Evolutionary conservation across 2,113 vertebrate genomes (phyloP).

Genomic region (rabbit (Oryctolagus cuniculus)): DNA sequence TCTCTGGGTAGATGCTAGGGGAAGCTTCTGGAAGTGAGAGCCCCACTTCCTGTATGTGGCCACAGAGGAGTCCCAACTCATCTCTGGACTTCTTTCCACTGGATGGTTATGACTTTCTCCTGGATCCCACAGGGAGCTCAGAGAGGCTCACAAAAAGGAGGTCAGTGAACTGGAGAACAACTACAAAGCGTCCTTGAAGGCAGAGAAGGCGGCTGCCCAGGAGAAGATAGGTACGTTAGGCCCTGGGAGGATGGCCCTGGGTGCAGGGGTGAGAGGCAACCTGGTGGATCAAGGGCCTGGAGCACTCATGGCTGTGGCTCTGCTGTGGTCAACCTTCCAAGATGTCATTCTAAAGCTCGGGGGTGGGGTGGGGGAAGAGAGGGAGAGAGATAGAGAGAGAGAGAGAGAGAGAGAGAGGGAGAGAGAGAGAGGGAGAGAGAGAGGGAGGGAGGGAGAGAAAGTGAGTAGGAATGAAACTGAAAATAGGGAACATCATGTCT

Average conservation of each 20-base stretch:
- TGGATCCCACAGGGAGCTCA: constrained; percentile 72
- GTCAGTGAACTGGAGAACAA: constrained; percentile 71
- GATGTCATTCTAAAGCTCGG: not conserved
- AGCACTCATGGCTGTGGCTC: fast-evolving
- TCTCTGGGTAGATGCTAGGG: not conserved
- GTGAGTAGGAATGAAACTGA: not conserved
- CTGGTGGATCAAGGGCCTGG: not conserved
- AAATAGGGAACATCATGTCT: not conserved
- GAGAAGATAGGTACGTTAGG: constrained; percentile 79
- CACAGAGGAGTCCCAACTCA: not conserved
- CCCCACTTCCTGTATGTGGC: not conserved
- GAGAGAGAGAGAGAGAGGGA: too few species aligned
- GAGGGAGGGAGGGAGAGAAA: too few species aligned
- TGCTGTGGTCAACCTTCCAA: not conserved
- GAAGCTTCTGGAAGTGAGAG: not conserved
- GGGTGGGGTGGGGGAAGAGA: too few species aligned
- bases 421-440: too few species aligned
- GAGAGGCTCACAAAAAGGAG: constrained; percentile 61
- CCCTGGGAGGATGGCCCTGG: not conserved
- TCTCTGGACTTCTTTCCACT: not conserved
- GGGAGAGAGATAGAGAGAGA: not conserved
- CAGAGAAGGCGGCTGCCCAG: constrained; percentile 76
- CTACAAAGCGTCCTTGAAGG: constrained; percentile 71
- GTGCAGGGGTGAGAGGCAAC: not conserved
- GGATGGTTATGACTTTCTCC: not conserved